Conservation (phyloP, 2,888 invertebrate species). For the Cheilosia impressa region DNA sequence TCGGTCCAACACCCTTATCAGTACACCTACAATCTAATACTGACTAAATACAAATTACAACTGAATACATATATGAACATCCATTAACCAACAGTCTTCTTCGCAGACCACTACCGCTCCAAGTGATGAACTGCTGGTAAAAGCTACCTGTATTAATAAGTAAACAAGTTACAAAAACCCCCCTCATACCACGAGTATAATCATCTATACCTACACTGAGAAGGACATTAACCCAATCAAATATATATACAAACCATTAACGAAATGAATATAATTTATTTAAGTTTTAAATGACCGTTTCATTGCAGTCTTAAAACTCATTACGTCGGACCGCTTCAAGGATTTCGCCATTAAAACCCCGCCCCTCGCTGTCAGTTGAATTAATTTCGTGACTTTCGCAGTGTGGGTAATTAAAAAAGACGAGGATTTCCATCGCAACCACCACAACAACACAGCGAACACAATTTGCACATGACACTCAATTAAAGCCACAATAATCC, state of each 20-base stretch:
- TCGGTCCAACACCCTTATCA: too few relatives aligned
- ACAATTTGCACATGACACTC: slow-evolving; percentile 55
- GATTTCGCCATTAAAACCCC: not conserved
- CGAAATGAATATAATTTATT: slow-evolving; percentile 18
- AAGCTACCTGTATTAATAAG: too few relatives aligned
- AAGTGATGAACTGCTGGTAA: too few relatives aligned
- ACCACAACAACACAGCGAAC: slow-evolving; percentile 18
- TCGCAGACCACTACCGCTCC: too few relatives aligned
- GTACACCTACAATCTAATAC: too few relatives aligned
- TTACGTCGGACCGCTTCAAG: slow-evolving; percentile 13
- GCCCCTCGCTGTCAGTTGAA: slow-evolving; percentile 3
- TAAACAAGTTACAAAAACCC: not conserved
- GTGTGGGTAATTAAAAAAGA: slow-evolving; percentile 18
- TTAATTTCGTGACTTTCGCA: slow-evolving; percentile 23
- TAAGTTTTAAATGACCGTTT: slow-evolving; percentile 25
- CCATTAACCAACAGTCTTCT: too few relatives aligned
- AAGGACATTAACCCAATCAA: slow-evolving; percentile 10
- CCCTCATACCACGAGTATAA: not conserved
- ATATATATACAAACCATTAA: slow-evolving; percentile 7
- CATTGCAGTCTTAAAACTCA: slow-evolving; percentile 24
- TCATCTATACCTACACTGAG: not conserved
- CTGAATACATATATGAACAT: too few relatives aligned
- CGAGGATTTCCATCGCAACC: slow-evolving; percentile 4
- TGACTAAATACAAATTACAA: too few relatives aligned
- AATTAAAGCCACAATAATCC: slow-evolving; percentile 66